Percentiles rank a stretch among this genome's conserved stretches.
Evolutionary conservation across 2,888 invertebrate species (phyloP).

Genomic region (Scaeva pyrastri): DNA sequence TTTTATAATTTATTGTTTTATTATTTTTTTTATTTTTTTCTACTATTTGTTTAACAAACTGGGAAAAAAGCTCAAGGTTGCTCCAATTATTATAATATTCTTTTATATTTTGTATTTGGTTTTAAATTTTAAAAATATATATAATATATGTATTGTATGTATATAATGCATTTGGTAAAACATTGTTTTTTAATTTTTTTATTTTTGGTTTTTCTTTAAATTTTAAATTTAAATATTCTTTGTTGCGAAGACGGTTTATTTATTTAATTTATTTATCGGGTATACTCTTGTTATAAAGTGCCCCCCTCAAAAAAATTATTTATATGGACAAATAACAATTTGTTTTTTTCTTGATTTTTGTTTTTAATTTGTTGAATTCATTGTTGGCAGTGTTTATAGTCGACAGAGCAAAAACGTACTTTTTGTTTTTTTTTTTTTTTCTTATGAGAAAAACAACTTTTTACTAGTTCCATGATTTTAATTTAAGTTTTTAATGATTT

Average conservation of each 20-base stretch:
- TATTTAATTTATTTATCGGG: constrained; percentile 55
- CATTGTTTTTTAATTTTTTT: constrained; percentile 42
- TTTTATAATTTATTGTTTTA: constrained; percentile 53
- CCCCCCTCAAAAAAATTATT: constrained; percentile 54
- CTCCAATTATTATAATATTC: constrained; percentile 58
- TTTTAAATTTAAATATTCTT: constrained; percentile 51
- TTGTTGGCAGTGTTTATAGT: constrained; percentile 76
- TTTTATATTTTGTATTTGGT: constrained; percentile 44
- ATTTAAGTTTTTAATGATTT: too few relatives aligned
- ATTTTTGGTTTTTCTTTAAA: constrained; percentile 11
- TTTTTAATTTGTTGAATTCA: constrained; percentile 65
- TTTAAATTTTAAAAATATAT: constrained; percentile 69
- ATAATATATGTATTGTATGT: constrained; percentile 74
- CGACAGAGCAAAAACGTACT: constrained; percentile 75
- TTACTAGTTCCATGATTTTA: constrained; percentile 47
- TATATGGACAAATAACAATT: constrained; percentile 71
- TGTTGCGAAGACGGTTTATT: constrained; percentile 73
- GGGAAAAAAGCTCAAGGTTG: constrained; percentile 74
- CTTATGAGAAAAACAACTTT: background rate
- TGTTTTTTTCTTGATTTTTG: constrained; percentile 26
- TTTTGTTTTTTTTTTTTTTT: constrained; percentile 12
- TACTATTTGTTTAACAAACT: constrained; percentile 74
- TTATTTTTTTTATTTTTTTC: constrained; percentile 41
- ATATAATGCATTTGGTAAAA: constrained; percentile 72
- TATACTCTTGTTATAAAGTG: constrained; percentile 44